Evolutionary conservation across 2,113 vertebrate species (phyloP), one percentile per base, ranked within the genome.

Genomic region (Ariopsis seemanni): DNA sequence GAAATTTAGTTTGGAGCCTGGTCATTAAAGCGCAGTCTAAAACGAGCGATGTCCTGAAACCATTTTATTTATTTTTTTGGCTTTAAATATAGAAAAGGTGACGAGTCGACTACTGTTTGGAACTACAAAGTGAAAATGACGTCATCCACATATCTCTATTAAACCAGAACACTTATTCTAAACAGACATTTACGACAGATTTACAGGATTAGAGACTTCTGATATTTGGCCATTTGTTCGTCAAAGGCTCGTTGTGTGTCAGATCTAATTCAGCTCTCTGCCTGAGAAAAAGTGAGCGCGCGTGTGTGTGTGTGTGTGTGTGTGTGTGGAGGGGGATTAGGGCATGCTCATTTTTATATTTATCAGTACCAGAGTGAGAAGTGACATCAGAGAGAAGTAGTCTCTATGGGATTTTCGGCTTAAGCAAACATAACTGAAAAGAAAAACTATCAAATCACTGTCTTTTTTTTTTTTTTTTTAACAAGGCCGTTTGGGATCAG

Each of bases 381-480:
- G 57, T 80, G 85, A 94, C 94, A 91, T 95, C 94, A 95, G 95
- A 95, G 94, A 90, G 52, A 90, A 91, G 91, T 90, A 91, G 93
- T 90, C 91, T 91, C 89, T 92, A 92, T 89, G 90, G 93, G 93
- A 93, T 94, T 95, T 94, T 92, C 30, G 89, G 94, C 94, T 93
- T 93, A 94, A 92, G 92, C 91, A 89, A 92, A 93, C 92, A 94
- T 90, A 57, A 93, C 87, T 90, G 83, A 22, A 91, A 89, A 52
- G 55, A 75, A 85, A 74, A 94, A 91, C 84, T 90, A 91, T 94
- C 93, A 90, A 90, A 90, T 85, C 89, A 90, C 90, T 89, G 91
- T 78, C 12, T 72, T 27, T 90, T 89, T 79, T 79, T 27, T 80
- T 55, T 58, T 27, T 14, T 30, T 30, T 30, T n/a, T n/a, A 55